phyloP scores from a whole-genome alignment of 1,140 invertebrate genomes.

The Drosophila malerkotliana region DNA sequence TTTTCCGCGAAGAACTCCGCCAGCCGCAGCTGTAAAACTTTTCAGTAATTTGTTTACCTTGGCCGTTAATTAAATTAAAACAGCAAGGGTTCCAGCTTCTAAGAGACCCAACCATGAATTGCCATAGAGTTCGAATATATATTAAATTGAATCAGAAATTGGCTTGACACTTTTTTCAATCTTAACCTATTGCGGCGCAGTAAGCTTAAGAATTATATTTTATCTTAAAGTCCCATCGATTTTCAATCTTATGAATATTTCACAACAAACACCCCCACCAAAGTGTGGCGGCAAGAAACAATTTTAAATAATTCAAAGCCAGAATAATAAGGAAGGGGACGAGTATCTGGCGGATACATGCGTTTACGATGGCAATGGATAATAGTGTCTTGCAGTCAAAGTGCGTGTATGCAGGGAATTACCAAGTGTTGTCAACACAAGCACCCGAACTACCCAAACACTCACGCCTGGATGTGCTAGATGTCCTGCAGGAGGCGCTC shows the following conservation, averaged over 20 bases:
- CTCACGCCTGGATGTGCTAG: conserved; percentile 21
- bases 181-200: too few species aligned
- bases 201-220: conserved; percentile 20
- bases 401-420: conserved; percentile 80
- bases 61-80: conserved; percentile 76
- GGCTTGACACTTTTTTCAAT: background rate
- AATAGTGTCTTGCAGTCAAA: conserved; percentile 56
- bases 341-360: conserved; percentile 57
- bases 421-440: conserved; percentile 78
- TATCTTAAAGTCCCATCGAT: conserved; percentile 19
- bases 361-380: conserved; percentile 15
- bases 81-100: conserved; percentile 46
- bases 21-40: conserved; percentile 33
- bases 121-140: background rate
- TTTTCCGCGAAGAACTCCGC: conserved; percentile 51
- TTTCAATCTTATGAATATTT: conserved; percentile 60
- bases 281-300: conserved; percentile 49
- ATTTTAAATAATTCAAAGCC: conserved; percentile 80
- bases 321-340: conserved; percentile 23
- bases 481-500: conserved; percentile 5
- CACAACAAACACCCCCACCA: conserved; percentile 27
- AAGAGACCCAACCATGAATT: background rate
- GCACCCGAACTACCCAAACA: conserved; percentile 7
- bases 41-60: conserved; percentile 66
- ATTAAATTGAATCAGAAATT: background rate